These are phyloP conservation scores for Umimayanthus kanabou DNA, from an alignment of 92 coral and sea anemone genomes.

Conservation along the genomic window DNA sequence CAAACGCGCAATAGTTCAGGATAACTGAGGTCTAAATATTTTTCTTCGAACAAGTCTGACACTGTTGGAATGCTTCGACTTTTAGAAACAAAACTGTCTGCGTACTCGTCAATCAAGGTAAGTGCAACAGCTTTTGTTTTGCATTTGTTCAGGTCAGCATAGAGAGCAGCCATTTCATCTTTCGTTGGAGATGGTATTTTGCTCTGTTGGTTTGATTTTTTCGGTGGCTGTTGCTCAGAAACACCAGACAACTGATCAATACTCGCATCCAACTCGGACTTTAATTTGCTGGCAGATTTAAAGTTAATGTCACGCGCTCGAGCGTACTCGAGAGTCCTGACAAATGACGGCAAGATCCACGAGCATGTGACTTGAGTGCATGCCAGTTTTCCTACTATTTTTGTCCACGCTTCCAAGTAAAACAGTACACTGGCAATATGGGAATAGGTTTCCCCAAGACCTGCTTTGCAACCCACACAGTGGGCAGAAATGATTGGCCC, in stretches of 20 bases:
- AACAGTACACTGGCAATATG: slow-evolving; percentile 53
- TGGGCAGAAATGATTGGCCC: slow-evolving; percentile 14
- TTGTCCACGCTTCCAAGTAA: slow-evolving; percentile 54
- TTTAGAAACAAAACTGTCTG: slow-evolving; percentile 47
- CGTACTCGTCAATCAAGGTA: slow-evolving; percentile 53
- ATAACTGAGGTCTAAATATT: slow-evolving; percentile 45
- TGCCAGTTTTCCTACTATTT: slow-evolving; percentile 13
- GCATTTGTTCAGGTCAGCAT: slow-evolving; percentile 49
- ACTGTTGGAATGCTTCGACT: slow-evolving; percentile 40
- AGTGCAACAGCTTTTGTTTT: slow-evolving; percentile 63
- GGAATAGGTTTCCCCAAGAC: slow-evolving; percentile 47
- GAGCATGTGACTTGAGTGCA: slow-evolving; percentile 19
- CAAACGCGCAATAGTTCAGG: slow-evolving; percentile 40
- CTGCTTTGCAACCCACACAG: slow-evolving; percentile 55
- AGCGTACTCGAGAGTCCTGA: slow-evolving; percentile 6
- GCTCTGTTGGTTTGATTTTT: background rate
- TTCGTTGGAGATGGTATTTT: slow-evolving; percentile 36
- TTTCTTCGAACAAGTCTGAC: slow-evolving; percentile 34
- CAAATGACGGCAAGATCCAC: slow-evolving; percentile 17
- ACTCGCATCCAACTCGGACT: background rate
- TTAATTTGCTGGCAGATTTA: too few species aligned
- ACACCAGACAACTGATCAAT: too few species aligned
- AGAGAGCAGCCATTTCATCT: slow-evolving; percentile 48
- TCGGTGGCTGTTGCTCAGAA: too few species aligned
- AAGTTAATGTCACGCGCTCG: slow-evolving; percentile 15